Conservation (phyloP, 2,113 vertebrate species). For the Mesocricetus auratus region DNA sequence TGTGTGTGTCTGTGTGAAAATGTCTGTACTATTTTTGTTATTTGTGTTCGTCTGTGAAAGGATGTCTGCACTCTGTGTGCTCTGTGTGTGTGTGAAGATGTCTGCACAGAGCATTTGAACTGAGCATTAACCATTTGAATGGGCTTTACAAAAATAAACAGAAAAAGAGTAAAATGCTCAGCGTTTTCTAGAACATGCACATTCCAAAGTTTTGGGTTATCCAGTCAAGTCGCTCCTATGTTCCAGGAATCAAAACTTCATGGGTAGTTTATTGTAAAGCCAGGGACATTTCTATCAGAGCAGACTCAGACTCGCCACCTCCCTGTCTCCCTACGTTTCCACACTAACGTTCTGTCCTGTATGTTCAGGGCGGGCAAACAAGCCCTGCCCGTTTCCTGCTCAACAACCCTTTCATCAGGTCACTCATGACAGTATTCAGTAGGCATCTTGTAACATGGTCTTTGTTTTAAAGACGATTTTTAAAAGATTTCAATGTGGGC, state of each 20-base stretch:
- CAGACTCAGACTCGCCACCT: background rate
- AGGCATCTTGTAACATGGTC: constrained; percentile 22
- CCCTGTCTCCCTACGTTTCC: background rate
- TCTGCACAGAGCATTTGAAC: background rate
- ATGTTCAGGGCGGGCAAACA: background rate
- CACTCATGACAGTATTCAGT: background rate
- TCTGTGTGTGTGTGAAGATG: background rate
- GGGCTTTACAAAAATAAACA: background rate
- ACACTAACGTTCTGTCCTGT: background rate
- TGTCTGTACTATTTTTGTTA: background rate
- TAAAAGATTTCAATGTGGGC: background rate
- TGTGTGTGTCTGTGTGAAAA: background rate
- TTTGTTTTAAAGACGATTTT: constrained; percentile 26
- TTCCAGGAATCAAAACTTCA: constrained; percentile 1
- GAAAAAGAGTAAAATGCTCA: background rate
- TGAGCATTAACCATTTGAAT: background rate
- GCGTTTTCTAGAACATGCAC: constrained; percentile 1
- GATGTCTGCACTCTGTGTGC: background rate
- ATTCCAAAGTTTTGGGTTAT: background rate
- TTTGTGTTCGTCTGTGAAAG: background rate
- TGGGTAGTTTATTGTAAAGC: constrained; percentile 16
- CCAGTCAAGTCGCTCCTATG: background rate
- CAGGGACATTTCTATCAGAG: background rate
- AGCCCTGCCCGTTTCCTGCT: background rate
- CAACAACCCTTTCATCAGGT: background rate